Base-by-base conservation (phyloP, 2,113 vertebrate species). In the Copsychus sechellarum region DNA sequence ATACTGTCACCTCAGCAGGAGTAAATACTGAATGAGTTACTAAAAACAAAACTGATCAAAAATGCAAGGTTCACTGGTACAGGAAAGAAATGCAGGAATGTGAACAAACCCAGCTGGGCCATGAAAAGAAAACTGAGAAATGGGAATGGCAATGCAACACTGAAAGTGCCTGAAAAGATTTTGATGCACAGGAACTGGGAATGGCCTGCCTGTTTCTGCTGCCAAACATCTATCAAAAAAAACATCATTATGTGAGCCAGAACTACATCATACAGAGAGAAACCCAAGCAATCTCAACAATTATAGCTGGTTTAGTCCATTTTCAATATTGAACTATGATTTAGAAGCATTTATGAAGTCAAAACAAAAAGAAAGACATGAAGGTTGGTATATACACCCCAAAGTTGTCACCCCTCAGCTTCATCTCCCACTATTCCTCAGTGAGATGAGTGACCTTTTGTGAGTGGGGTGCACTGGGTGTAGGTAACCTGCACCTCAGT, bases 401-500 rank as follows among this genome's bases (percentile, higher is more conserved):
- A 3, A n/a, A 48, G 56, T 0, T 78, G 28, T 26, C 17, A 9
- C 16, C 21, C 15, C 8, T 66, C 56, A 67, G 14, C 5, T 15
- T 82, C 34, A 53, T 48, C 17, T 88, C 29, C 10, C 19, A 33
- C 34, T 38, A 7, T 28, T 54, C 57, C 42, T 57, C 85, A 45
- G 15, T 11, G 31, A 45, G 25, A 71, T 0, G 0, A 47, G 36
- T 0, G 0, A 28, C 14, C 8, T 38, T 62, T 12, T 7, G 22
- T 2, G 2, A 19, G 40, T 5, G 82, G 22, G 22, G 29, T 24
- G 26, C 3, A 2, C 3, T 45, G 29, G 14, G 34, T 54, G 21
- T 25, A 11, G 82, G 29, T 12, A 18, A 19, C 71, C 23, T 29
- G 61, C 18, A 16, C n/a, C 47, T 50, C 54, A 17, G 34, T 4